Evolutionary conservation across 2,113 vertebrate genomes (phyloP), one percentile per base, ranked within the genome.

Genomic region (Varanus salvator): DNA sequence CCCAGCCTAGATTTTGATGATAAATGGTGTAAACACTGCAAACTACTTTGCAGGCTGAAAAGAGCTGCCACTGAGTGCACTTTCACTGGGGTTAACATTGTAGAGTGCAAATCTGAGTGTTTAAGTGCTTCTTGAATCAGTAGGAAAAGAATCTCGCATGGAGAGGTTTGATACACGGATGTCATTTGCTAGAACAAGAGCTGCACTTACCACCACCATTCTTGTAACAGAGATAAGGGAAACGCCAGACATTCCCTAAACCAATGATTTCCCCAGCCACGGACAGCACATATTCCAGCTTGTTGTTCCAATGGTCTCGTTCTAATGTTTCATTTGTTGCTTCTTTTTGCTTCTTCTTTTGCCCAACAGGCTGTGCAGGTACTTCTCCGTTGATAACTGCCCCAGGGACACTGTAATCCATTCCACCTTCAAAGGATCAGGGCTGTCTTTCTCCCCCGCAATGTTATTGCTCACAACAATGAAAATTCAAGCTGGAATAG

Each of bases 181-280:
- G 64, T 38, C 21, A 87, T 23, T 23, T 12, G 44, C 27, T 3
- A 0, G 21, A 14, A 44, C 7, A 19, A 25, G n/a, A 15, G 6
- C 34, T 23, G 82, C 87, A 91, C 98, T 97, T 93, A 98, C 98
- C 98, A 97, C 98, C 98, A 8, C 98, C 98, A 0, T 99, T 99
- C 96, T 98, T 99, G 96, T 99, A 99, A 97, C 98, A 99, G 74
- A 99, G 98, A 93, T 99, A 99, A 19, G 98, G 98, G 94, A 99
- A 99, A 84, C 98, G 97, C 98, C 98, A 99, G 94, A 99, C 98
- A 0, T 99, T 99, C 66, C 98, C 98, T 92, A 99, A 95, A 66
- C 98, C 98, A 0, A 99, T 97, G 95, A 99, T 99, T 95, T 98
- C 98, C 81, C 98, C 98, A 0, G 98, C 98, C 27, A 99, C 98